Percentiles rank a stretch among this genome's conserved stretches.
phyloP scores from a whole-genome alignment of 2,888 invertebrate species.

The Erebia epiphron region DNA sequence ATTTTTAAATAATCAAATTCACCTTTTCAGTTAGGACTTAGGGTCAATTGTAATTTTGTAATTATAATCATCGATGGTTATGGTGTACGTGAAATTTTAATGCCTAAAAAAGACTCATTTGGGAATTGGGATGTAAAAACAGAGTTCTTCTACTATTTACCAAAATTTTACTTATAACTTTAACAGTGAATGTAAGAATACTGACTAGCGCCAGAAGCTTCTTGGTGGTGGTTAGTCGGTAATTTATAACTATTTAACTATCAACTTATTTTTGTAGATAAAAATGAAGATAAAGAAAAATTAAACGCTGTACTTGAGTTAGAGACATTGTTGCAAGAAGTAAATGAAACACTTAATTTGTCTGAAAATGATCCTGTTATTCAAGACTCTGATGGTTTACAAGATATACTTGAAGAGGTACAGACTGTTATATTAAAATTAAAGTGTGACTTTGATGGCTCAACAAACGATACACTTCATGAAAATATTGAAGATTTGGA shows the following conservation, averaged over 20 bases:
- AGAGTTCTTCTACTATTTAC: no score
- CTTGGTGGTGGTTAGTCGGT: background rate
- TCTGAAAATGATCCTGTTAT: constrained; percentile 44
- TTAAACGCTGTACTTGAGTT: constrained; percentile 55
- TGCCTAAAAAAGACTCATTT: no score
- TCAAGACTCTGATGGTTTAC: constrained; percentile 58
- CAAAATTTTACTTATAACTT: no score
- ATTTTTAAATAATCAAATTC: background rate
- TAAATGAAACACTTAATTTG: constrained; percentile 57
- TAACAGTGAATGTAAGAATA: no score
- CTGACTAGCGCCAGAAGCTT: no score
- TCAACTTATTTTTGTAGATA: constrained; percentile 45
- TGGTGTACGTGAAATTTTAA: no score
- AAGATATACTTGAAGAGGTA: constrained; percentile 71
- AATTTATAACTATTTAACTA: background rate
- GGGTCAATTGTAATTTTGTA: no score
- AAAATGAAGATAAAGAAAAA: constrained; percentile 42
- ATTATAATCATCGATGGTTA: no score
- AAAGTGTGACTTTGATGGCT: constrained; percentile 66
- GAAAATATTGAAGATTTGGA: constrained; percentile 79
- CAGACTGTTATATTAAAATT: constrained; percentile 75
- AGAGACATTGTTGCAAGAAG: constrained; percentile 59
- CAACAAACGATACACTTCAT: constrained; percentile 66
- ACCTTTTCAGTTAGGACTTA: background rate
- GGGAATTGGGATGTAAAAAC: no score